These are phyloP conservation scores for Electrona antarctica DNA, from an alignment of 2,113 vertebrate genomes.

Conservation along the genomic window DNA sequence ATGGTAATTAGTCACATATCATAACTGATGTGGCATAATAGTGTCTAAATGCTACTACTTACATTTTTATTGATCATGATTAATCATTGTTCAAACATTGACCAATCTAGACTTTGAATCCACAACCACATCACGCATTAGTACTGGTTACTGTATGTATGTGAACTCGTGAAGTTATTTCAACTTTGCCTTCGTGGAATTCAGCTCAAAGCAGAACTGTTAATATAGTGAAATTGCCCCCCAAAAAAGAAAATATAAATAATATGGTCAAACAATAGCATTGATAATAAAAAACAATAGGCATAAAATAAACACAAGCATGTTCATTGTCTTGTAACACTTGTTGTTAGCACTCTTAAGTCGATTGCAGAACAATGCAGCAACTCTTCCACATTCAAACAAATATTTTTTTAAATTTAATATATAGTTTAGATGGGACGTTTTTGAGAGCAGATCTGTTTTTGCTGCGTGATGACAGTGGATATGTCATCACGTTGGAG, in stretches of 20 bases:
- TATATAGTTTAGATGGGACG: background rate
- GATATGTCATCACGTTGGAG: constrained; percentile 34
- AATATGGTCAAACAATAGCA: background rate
- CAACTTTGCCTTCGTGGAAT: background rate
- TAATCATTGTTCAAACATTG: too few species aligned
- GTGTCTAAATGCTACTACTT: too few species aligned
- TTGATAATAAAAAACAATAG: background rate
- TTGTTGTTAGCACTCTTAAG: constrained; percentile 50
- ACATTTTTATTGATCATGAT: too few species aligned
- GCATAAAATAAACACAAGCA: background rate
- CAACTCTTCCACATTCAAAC: background rate
- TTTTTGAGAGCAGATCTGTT: background rate
- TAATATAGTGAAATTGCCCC: background rate
- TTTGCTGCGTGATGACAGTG: background rate
- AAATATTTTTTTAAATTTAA: background rate
- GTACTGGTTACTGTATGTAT: background rate
- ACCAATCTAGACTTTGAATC: too few species aligned
- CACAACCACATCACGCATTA: background rate
- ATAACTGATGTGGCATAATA: too few species aligned
- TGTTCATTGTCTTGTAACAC: constrained; percentile 21
- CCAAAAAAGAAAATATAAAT: background rate
- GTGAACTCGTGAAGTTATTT: background rate
- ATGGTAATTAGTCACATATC: too few species aligned
- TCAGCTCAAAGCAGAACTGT: background rate
- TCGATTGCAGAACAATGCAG: constrained; percentile 11